Evolutionary conservation across 2,113 vertebrate species (phyloP).

Genomic region (Platycercus adscitus): DNA sequence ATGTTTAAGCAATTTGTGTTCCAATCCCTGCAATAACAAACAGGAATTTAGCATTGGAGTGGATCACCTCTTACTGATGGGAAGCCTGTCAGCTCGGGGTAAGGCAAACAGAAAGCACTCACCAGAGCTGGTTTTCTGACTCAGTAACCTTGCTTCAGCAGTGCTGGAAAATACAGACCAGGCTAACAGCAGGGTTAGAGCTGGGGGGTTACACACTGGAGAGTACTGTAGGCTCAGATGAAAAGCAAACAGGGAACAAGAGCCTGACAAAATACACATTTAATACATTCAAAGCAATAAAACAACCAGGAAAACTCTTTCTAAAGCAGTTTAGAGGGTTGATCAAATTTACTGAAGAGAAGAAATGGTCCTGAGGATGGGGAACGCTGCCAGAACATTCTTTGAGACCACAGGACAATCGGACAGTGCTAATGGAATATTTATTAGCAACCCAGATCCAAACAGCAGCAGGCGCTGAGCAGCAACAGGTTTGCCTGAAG

Average conservation of each 20-base stretch:
- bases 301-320: background rate
- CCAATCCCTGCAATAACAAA: slow-evolving; percentile 59
- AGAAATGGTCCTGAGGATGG: background rate
- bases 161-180: background rate
- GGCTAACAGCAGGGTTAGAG: accelerated
- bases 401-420: background rate
- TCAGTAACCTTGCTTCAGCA: no score
- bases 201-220: background rate
- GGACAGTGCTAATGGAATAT: no score
- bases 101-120: background rate
- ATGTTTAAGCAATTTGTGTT: slow-evolving; percentile 21
- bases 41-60: background rate
- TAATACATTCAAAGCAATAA: background rate
- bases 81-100: background rate
- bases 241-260: background rate
- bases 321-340: background rate
- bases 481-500: background rate
- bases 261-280: background rate
- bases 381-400: background rate
- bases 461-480: background rate
- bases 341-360: background rate
- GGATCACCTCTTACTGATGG: background rate
- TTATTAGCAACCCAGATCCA: background rate
- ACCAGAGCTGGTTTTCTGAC: background rate
- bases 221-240: background rate